phyloP scores from a whole-genome alignment of 2,113 vertebrate species.

The Corythornis cristatus region DNA sequence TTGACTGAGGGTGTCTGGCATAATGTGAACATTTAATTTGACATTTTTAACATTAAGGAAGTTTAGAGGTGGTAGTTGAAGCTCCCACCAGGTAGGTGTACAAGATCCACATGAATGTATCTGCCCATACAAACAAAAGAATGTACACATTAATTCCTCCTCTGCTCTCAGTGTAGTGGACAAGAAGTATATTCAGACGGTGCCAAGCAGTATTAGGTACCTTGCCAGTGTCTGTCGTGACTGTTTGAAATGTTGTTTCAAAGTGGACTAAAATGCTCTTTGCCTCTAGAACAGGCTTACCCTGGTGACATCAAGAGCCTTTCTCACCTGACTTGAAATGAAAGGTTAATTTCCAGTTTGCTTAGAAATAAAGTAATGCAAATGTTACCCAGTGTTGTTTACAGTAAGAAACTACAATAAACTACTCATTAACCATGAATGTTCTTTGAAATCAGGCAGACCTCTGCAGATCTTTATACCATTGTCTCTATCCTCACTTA shows the following conservation, averaged over 20 bases:
- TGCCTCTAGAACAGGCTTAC: background rate
- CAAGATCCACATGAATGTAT: background rate
- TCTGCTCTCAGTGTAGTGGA: rapidly evolving
- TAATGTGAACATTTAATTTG: background rate
- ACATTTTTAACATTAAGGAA: background rate
- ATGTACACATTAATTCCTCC: background rate
- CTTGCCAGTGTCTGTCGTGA: background rate
- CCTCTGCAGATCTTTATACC: background rate
- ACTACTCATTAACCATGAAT: background rate
- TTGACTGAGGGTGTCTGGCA: background rate
- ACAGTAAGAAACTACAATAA: background rate
- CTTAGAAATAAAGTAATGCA: background rate
- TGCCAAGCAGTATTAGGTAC: background rate
- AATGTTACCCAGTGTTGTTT: background rate
- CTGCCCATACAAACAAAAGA: rapidly evolving
- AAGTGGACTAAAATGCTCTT: background rate
- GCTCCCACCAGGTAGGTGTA: background rate
- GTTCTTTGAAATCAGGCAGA: background rate
- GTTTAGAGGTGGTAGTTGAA: background rate
- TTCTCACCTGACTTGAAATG: background rate
- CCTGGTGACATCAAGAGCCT: background rate
- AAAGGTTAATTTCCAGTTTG: background rate
- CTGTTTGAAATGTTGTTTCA: background rate
- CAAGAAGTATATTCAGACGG: background rate
- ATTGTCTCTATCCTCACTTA: background rate